phyloP scores from a whole-genome alignment of 2,113 vertebrate species.

The Peromyscus leucopus region DNA sequence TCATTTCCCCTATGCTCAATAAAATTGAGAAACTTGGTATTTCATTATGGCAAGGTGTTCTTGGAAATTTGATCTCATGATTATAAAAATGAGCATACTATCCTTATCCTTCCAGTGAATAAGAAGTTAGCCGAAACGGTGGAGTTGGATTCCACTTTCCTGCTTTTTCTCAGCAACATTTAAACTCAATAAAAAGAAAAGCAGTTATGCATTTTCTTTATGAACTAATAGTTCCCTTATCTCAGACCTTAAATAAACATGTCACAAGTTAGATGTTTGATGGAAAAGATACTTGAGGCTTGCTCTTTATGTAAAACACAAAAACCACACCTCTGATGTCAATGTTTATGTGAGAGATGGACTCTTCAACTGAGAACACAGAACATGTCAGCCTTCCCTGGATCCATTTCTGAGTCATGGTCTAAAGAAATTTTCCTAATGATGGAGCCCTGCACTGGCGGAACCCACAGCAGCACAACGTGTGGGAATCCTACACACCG shows the following conservation, averaged over 20 bases:
- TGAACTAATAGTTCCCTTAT: conserved; percentile 77
- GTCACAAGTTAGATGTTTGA: conserved; percentile 86
- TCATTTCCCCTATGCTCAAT: conserved; percentile 3
- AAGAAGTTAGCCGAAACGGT: conserved; percentile 42
- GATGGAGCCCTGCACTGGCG: background rate
- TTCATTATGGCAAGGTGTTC: conserved; percentile 23
- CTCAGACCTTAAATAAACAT: conserved; percentile 82
- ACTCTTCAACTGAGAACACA: conserved; percentile 75
- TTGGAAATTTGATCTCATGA: conserved; percentile 57
- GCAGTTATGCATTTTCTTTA: conserved; percentile 79
- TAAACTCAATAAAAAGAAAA: conserved; percentile 74
- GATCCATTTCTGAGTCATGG: conserved; percentile 64
- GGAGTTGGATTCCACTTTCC: conserved; percentile 66
- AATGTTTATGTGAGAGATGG: conserved; percentile 70
- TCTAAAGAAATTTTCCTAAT: conserved; percentile 68
- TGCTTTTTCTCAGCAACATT: conserved; percentile 72
- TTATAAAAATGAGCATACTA: conserved; percentile 75
- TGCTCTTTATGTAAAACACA: conserved; percentile 81
- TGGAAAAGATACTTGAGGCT: conserved; percentile 75
- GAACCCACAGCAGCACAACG: background rate
- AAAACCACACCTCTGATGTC: conserved; percentile 78
- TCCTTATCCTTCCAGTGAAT: conserved; percentile 35
- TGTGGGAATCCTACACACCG: conserved; percentile 45
- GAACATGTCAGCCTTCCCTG: conserved; percentile 65
- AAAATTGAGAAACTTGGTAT: conserved; percentile 60